Conservation (phyloP, 1,140 invertebrate species). For the Bathynomus jamesi region DNA sequence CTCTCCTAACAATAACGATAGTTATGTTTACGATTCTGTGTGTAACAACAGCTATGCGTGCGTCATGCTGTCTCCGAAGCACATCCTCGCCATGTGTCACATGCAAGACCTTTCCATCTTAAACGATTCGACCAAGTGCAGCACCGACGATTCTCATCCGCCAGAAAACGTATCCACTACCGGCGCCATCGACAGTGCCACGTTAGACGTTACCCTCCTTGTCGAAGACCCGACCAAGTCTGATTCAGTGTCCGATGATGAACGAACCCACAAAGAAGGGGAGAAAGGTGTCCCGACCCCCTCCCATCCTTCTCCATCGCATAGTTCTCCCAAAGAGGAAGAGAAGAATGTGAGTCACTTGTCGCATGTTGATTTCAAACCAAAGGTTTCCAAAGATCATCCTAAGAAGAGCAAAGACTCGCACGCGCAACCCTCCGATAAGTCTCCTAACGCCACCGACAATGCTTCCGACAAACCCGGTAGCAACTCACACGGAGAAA, state of each 20-base stretch:
- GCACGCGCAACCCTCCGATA: not conserved
- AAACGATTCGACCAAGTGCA: conserved; percentile 11
- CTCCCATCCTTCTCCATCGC: not conserved
- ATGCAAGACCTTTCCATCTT: conserved; percentile 25
- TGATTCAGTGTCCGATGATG: not conserved
- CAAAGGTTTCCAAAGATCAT: not conserved
- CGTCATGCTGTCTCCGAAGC: conserved; percentile 35
- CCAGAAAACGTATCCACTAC: conserved; percentile 21
- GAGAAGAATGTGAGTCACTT: not conserved
- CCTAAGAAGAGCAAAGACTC: not conserved
- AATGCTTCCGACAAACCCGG: no score
- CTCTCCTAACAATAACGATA: conserved; percentile 22
- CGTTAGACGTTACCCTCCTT: not conserved
- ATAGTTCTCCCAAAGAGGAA: not conserved
- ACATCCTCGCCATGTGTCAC: conserved; percentile 33
- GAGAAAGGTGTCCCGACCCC: not conserved
- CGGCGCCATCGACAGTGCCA: conserved; percentile 5
- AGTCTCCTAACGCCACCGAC: not conserved
- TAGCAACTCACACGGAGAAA: not conserved
- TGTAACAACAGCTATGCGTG: conserved; percentile 34
- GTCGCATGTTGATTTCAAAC: not conserved
- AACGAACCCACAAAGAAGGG: not conserved
- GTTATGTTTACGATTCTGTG: conserved; percentile 28
- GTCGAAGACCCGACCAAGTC: not conserved
- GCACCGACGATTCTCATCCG: conserved; percentile 3